Evolutionary conservation across 2,888 invertebrate species (phyloP).

Genomic region (Drosophila hamatofila): DNA sequence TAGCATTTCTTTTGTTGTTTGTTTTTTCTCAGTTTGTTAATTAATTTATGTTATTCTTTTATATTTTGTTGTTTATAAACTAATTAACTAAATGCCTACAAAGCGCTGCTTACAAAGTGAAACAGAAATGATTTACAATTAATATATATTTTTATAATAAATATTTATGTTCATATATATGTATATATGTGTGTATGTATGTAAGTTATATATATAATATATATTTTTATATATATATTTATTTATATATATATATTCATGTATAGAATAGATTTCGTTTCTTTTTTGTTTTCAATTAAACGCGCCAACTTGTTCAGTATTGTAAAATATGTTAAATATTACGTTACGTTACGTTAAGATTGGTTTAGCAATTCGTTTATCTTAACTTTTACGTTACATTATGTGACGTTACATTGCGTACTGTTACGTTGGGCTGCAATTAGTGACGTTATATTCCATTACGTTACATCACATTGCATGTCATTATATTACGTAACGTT

Average conservation of each 20-base stretch:
- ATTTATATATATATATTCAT: constrained; percentile 36
- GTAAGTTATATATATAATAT: constrained; percentile 26
- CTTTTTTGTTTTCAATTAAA: too few species aligned
- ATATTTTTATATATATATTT: constrained; percentile 47
- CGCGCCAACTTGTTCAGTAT: constrained; percentile 56
- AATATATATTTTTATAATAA: constrained; percentile 67
- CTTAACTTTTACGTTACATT: not conserved
- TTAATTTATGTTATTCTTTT: constrained; percentile 9
- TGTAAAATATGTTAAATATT: constrained; percentile 43
- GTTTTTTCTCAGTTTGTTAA: not conserved
- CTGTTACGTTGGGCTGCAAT: too few species aligned
- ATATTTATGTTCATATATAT: constrained; percentile 60
- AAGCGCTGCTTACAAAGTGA: constrained; percentile 73
- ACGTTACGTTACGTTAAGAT: constrained; percentile 34
- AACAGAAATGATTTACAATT: constrained; percentile 66
- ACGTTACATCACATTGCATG: not conserved
- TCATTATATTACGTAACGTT: not conserved
- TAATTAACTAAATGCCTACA: constrained; percentile 77
- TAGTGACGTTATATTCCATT: not conserved
- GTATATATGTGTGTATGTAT: constrained; percentile 1
- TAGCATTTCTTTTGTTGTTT: constrained; percentile 30
- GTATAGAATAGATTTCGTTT: constrained; percentile 43
- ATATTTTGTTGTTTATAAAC: constrained; percentile 38
- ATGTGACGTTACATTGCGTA: not conserved
- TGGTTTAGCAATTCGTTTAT: constrained; percentile 52